Conservation (phyloP, 2,888 invertebrate genomes). For the Agrilus mali region DNA sequence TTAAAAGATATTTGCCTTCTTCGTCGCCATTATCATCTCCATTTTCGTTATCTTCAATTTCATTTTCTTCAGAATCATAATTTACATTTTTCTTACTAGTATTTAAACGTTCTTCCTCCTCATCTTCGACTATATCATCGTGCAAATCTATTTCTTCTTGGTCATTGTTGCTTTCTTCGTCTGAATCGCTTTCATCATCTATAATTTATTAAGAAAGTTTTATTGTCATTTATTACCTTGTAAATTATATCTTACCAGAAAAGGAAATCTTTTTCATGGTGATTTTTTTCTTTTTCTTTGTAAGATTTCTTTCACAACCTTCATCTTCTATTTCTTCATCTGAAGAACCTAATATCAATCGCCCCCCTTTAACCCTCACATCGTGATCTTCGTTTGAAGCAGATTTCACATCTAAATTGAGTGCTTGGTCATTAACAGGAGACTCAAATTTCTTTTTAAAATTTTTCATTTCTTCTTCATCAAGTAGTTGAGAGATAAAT, state of each 20-base stretch:
- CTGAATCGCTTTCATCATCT: conserved; percentile 23
- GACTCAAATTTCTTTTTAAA: conserved; percentile 26
- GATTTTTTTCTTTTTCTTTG: conserved; percentile 19
- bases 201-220: conserved; percentile 14
- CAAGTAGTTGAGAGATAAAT: conserved; percentile 26
- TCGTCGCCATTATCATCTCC: conserved; percentile 5
- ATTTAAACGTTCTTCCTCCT: conserved; percentile 25
- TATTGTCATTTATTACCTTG: conserved; percentile 2
- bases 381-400: background rate
- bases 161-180: conserved; percentile 15
- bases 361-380: conserved; percentile 5
- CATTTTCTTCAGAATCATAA: conserved; percentile 81
- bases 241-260: conserved; percentile 31
- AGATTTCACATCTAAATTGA: too few relatives aligned
- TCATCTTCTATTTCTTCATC: conserved; percentile 28
- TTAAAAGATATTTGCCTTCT: background rate
- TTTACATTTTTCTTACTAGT: conserved; percentile 35
- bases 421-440: conserved; percentile 10
- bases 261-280: conserved; percentile 33
- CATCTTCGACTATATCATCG: conserved; percentile 25
- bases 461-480: conserved; percentile 26
- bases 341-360: conserved; percentile 20
- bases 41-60: conserved; percentile 31
- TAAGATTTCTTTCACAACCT: conserved; percentile 7
- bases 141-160: conserved; percentile 28